Evolutionary conservation across 2,888 invertebrate species (phyloP), one percentile per base, ranked within the genome.

Genomic region (Sylvicola fuscatus): DNA sequence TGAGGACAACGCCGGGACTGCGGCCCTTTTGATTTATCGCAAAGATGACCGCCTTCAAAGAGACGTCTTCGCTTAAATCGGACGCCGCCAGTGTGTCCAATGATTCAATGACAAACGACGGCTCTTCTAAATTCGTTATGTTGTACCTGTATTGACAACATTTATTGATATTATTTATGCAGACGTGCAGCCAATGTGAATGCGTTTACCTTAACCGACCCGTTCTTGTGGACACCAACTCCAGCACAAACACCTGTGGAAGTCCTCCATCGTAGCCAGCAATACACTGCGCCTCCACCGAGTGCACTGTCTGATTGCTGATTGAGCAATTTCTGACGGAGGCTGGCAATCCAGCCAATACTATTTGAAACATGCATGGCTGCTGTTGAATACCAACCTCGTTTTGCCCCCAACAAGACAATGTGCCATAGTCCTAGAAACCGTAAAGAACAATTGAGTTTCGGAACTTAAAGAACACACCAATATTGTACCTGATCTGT

Each of bases 271-370:
- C 86, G 61, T 84, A 86, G 45, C 82, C 82, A 15, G 82, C 65
- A 49, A 76, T 68, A 56, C 87, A 87, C 48, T 72, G 72, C 45
- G 86, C 79, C 56, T 78, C 75, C 46, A 81, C 79, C 40, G 80
- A 78, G 47, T 76, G 79, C 48, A 77, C 73, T 12, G 86, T 86
- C 55, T 81, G 80, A 60, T 87, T 87, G 56, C 76, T 76, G 45
- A 84, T 63, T 36, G 78, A 70, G 60, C 87, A 87, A 62, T 87
- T 87, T 41, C 75, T 72, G 34, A 86, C 83, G 36, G 80, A 70
- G 54, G 79, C 82, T 28, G 87, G 87, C 53, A 81, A 74, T 86
- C 87, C 86, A 47, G 87, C 87, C 36, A 84, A 74, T 29, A 87
- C 83, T 54, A 89, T 77, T 59, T 84, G 84, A 60, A 84, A 86